phyloP scores from a whole-genome alignment of 2,888 invertebrate genomes.

The Epirrhoe tristata region DNA sequence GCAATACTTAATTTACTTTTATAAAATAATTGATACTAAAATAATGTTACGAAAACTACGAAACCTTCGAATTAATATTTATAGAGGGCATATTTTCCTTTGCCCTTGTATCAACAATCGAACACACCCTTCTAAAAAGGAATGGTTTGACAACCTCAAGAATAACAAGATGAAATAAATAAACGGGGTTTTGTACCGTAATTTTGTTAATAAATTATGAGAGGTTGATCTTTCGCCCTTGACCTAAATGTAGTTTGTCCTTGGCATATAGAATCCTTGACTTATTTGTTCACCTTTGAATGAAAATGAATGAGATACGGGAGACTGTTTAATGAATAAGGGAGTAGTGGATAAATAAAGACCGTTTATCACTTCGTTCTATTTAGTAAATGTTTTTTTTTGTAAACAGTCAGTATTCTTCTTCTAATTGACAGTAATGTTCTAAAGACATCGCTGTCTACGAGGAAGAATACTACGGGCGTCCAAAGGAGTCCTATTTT shows the following conservation, averaged over 20 bases:
- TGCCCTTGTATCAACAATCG: constrained; percentile 15
- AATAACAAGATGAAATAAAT: constrained; percentile 4
- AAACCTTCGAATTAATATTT: constrained; percentile 14
- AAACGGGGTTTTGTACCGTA: constrained; percentile 2
- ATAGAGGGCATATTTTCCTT: neutral
- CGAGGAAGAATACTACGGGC: no score
- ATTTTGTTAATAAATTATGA: neutral
- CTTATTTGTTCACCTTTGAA: constrained; percentile 12
- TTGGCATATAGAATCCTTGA: constrained; percentile 10
- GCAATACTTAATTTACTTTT: no score
- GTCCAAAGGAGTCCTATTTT: no score
- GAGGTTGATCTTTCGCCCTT: constrained; percentile 12
- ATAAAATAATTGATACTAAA: neutral
- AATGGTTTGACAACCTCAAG: constrained; percentile 4
- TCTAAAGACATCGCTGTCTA: no score
- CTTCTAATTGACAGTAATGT: no score
- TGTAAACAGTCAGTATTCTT: no score
- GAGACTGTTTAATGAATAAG: neutral
- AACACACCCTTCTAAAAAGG: constrained; percentile 16
- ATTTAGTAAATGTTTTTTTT: neutral
- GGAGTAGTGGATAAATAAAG: neutral
- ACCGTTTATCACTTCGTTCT: neutral
- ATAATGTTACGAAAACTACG: no score
- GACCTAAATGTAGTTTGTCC: constrained; percentile 7
- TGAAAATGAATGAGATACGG: constrained; percentile 16